A percentile compares a stretch with the other conserved stretches of the same genome.
These are phyloP conservation scores for Morus bassanus DNA, from an alignment of 2,797 vertebrate species.

Conservation along the genomic window DNA sequence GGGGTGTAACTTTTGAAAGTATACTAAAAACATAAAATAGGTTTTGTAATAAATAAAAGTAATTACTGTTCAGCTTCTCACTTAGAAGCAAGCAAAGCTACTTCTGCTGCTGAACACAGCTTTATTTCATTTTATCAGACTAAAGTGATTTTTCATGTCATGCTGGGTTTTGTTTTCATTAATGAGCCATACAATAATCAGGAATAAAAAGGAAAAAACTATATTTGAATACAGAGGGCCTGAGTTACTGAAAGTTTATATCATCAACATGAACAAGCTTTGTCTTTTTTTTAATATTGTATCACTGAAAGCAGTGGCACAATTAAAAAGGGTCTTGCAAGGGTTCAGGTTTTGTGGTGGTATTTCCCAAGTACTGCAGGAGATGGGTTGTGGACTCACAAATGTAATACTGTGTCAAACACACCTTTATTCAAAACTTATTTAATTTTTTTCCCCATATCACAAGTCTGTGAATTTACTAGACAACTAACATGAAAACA, in stretches of 20 bases:
- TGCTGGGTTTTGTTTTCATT: conserved; percentile 2
- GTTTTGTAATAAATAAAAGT: background rate
- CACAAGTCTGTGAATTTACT: background rate
- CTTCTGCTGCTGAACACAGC: background rate
- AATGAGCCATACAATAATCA: background rate
- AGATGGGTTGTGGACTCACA: background rate
- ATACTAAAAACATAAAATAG: background rate
- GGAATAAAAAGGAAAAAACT: background rate
- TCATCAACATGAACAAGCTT: background rate
- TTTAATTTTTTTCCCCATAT: background rate
- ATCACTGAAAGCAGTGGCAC: background rate
- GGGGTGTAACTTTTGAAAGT: background rate
- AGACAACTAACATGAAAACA: background rate
- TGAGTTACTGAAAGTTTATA: background rate
- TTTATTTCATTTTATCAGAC: background rate
- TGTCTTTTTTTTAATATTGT: background rate
- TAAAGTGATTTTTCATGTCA: conserved; percentile 17
- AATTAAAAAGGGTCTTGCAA: background rate
- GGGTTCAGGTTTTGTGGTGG: background rate
- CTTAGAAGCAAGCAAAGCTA: background rate
- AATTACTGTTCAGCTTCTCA: background rate
- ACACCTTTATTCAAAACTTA: background rate
- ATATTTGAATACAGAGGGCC: background rate
- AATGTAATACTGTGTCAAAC: background rate
- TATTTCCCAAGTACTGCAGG: background rate